Base-by-base conservation (phyloP, 2,797 vertebrate species). In the Antrozous pallidus region DNA sequence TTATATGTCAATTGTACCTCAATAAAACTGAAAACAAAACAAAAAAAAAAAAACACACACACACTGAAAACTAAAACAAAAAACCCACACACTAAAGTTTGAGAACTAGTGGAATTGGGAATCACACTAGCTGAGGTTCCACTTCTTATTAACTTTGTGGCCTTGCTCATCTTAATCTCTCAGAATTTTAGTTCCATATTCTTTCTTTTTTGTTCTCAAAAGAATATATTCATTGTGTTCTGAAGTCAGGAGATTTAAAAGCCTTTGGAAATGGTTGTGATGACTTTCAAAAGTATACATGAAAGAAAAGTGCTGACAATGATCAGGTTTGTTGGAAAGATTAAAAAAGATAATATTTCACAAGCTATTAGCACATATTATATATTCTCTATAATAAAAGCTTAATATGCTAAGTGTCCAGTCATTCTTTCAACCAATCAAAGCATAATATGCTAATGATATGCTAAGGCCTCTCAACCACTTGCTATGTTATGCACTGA, bases 241-340 rank as follows among this genome's bases (percentile, higher is more conserved):
- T 94, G 45, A 91, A 82, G 56, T 51, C 14, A 63, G 8, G 10
- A 31, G 13, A 87, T 58, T 89, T 93, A 51, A 88, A 94, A 84
- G 26, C 6, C 2, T 93, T 90, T 85, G 38, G 45, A 80, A 93
- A 81, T 81, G 28, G 5, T 85, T 65, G 17, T 87, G 81, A 70
- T 73, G 42, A 28, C 54, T 95, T 82, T 89, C 11, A 24, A 83
- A 88, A 86, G 42, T 45, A n/a, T 18, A 83, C 8, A 36, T 13
- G 28, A 13, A 38, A 5, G 6, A 47, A 33, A 56, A 47, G 1
- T 36, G 7, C 22, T 56, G 58, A 88, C 3, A 61, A 47, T 42
- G 22, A 77, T 73, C 20, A 73, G 18, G 16, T 47, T 78, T 77
- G 1, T 42, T 54, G 40, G 47, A 82, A 94, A 88, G 17, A 74